Percentiles rank a stretch among this genome's conserved stretches.
These are phyloP conservation scores for Arrhamphus sclerolepis DNA, from an alignment of 2,797 vertebrate species.

Conservation along the genomic window DNA sequence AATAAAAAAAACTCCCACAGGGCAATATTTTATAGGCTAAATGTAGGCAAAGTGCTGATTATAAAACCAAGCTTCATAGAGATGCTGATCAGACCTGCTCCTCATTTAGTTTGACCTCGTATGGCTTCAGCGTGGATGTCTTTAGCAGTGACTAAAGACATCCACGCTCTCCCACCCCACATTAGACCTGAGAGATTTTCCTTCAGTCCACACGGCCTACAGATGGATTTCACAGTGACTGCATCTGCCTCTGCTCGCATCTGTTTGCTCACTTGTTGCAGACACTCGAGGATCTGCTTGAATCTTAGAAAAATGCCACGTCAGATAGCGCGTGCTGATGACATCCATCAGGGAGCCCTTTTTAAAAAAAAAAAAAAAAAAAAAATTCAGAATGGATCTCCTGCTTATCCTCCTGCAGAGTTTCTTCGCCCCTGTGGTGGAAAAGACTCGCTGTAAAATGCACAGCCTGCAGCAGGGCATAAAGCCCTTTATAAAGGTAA, in stretches of 20 bases:
- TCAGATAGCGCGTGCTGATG: slow-evolving; percentile 24
- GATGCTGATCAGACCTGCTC: slow-evolving; percentile 15
- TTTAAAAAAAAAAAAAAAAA: too few species aligned
- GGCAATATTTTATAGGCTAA: neutral
- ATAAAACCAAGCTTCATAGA: neutral
- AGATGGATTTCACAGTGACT: slow-evolving; percentile 54
- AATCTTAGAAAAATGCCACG: slow-evolving; percentile 42
- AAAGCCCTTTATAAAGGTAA: slow-evolving; percentile 32
- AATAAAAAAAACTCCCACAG: neutral
- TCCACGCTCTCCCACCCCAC: slow-evolving; percentile 49
- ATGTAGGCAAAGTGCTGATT: slow-evolving; percentile 15
- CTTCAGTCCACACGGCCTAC: neutral
- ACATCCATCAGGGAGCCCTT: slow-evolving; percentile 31
- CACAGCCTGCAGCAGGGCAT: slow-evolving; percentile 40
- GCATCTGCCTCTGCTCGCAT: slow-evolving; percentile 40
- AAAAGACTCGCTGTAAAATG: slow-evolving; percentile 29
- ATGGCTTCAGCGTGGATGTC: slow-evolving; percentile 15
- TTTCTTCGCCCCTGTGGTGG: slow-evolving; percentile 31
- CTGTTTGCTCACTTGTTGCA: slow-evolving; percentile 43
- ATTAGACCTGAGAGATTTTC: slow-evolving; percentile 34
- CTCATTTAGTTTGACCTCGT: slow-evolving; percentile 1
- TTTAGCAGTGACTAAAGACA: slow-evolving; percentile 46
- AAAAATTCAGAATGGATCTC: slow-evolving; percentile 22
- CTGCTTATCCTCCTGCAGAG: slow-evolving; percentile 40
- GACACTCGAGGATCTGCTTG: slow-evolving; percentile 8